phyloP scores from a whole-genome alignment of 2,113 vertebrate species.

The Semnopithecus entellus region DNA sequence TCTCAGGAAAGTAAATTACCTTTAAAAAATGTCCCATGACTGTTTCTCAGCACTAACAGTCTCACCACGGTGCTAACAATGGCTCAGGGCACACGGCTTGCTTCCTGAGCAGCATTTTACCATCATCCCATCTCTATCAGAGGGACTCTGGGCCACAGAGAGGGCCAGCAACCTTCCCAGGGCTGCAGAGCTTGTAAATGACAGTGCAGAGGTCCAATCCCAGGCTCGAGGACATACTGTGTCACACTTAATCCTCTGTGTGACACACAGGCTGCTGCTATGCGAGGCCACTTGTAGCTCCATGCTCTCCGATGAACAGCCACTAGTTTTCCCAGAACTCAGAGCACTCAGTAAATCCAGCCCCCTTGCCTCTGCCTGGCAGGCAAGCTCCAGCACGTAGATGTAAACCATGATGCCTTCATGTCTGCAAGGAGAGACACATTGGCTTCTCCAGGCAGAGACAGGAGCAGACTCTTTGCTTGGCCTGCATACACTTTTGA shows the following conservation, averaged over 20 bases:
- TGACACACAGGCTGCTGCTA: rapidly evolving
- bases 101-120: neutral
- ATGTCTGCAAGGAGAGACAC: rapidly evolving
- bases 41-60: neutral
- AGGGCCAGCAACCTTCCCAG: too few species aligned
- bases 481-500: neutral
- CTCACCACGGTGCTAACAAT: neutral
- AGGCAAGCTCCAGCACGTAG: rapidly evolving
- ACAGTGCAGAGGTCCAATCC: too few species aligned
- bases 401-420: rapidly evolving
- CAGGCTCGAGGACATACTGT: too few species aligned
- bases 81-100: rapidly evolving
- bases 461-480: too few species aligned
- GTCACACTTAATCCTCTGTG: rapidly evolving
- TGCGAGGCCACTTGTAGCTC: rapidly evolving
- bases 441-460: too few species aligned
- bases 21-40: neutral
- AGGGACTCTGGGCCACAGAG: neutral
- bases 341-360: rapidly evolving
- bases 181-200: neutral
- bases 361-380: neutral
- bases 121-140: neutral
- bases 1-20: neutral
- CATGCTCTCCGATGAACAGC: neutral
- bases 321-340: neutral